Percentiles rank a stretch among this genome's conserved stretches.
phyloP scores from a whole-genome alignment of 1,140 invertebrate genomes.

The Zaprionus ornatus region DNA sequence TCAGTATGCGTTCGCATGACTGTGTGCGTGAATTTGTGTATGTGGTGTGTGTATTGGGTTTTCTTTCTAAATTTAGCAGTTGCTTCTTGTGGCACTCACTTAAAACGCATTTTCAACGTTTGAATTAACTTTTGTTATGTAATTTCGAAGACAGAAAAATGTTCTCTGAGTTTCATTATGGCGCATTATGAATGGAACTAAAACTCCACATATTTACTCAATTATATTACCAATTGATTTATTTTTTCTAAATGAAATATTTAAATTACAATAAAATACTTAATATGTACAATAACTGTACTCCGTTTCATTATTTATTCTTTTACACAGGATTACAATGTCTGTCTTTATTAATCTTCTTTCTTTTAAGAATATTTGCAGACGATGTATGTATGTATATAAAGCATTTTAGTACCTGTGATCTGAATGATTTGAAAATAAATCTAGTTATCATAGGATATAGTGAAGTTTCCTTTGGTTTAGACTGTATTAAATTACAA shows the following conservation, averaged over 20 bases:
- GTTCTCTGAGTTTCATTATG: neutral
- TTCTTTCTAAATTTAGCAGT: slow-evolving; percentile 45
- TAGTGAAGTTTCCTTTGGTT: too few relatives aligned
- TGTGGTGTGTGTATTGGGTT: neutral
- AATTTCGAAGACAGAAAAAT: slow-evolving; percentile 23
- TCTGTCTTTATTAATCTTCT: too few relatives aligned
- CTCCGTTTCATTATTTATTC: too few relatives aligned
- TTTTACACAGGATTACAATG: too few relatives aligned
- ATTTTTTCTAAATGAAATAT: neutral
- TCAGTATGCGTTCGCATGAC: neutral
- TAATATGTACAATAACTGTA: too few relatives aligned
- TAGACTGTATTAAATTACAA: too few relatives aligned
- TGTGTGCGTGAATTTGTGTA: neutral
- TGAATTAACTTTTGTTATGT: slow-evolving; percentile 45
- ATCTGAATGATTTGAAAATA: too few relatives aligned
- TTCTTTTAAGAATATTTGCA: too few relatives aligned
- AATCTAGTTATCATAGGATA: too few relatives aligned
- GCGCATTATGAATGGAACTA: neutral
- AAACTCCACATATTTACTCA: neutral
- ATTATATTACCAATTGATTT: neutral
- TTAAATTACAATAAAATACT: neutral
- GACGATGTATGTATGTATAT: too few relatives aligned
- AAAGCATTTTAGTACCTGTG: too few relatives aligned
- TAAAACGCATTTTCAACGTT: slow-evolving; percentile 38
- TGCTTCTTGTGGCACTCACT: slow-evolving; percentile 35